Evolutionary conservation across 2,797 vertebrate species (phyloP).

Genomic region (Dicrostonyx torquatus): DNA sequence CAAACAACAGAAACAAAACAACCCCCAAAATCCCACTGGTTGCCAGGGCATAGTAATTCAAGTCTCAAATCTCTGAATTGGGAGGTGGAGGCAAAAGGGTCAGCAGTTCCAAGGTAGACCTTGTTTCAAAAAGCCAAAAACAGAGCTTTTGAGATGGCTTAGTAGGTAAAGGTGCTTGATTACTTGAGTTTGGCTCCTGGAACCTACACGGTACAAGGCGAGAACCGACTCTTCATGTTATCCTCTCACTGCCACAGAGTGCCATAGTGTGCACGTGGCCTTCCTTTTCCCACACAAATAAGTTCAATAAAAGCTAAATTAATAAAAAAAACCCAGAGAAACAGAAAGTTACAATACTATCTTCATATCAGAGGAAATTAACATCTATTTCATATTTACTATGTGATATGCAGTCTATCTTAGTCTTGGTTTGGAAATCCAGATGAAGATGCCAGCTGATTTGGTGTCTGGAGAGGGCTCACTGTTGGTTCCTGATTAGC

Average conservation of each 20-base stretch:
- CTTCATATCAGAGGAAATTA: not conserved
- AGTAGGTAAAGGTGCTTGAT: not conserved
- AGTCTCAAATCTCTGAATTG: not conserved
- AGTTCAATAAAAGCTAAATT: not conserved
- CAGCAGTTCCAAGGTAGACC: not conserved
- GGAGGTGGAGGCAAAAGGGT: not conserved
- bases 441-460: not conserved
- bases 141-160: not conserved
- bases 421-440: not conserved
- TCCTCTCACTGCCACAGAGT: not conserved
- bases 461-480: not conserved
- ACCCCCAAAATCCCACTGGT: not conserved
- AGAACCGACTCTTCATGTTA: not conserved
- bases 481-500: not conserved
- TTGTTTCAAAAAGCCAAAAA: not conserved
- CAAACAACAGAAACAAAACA: not conserved
- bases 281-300: not conserved
- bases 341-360: not conserved
- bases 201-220: too few species aligned
- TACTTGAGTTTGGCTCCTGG: too few species aligned
- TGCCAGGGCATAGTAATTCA: not conserved
- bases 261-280: not conserved
- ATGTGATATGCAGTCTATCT: not conserved
- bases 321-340: not conserved
- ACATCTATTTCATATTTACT: not conserved